These are phyloP conservation scores for Lycaon pictus DNA, from an alignment of 2,113 vertebrate genomes.

Conservation along the genomic window DNA sequence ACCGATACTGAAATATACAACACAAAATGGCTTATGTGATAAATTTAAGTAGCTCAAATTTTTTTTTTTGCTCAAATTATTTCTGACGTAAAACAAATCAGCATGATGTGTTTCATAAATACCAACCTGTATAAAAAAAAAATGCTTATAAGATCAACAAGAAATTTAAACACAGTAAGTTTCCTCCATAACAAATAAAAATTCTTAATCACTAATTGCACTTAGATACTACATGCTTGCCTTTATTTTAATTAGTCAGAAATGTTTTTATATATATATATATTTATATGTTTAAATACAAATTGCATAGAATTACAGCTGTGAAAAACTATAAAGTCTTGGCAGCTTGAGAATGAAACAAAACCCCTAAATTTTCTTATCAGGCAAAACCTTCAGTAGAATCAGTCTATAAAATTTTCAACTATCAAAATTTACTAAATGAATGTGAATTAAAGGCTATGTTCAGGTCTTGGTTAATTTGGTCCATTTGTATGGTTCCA, in stretches of 20 bases:
- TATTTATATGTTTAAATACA: background rate
- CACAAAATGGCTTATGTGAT: background rate
- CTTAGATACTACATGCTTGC: background rate
- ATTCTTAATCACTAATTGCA: background rate
- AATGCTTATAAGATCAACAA: background rate
- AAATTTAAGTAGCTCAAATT: background rate
- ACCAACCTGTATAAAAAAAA: background rate
- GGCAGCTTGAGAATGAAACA: background rate
- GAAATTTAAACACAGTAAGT: background rate
- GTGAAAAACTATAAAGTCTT: background rate
- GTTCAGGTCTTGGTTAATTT: background rate
- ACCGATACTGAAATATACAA: constrained; percentile 92
- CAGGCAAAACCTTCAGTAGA: background rate
- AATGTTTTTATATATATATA: background rate
- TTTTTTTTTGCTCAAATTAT: background rate
- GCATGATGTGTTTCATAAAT: background rate
- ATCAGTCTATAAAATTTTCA: background rate
- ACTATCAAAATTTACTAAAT: background rate
- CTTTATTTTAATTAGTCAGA: background rate
- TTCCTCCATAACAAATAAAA: background rate
- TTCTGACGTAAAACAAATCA: background rate
- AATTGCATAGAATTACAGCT: background rate
- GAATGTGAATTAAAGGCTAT: background rate
- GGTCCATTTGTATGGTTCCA: background rate
- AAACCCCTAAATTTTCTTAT: background rate